A percentile compares a stretch with the other conserved stretches of the same genome.
Conservation (phyloP, 2,888 invertebrate species). For the Herminia tarsipennalis region DNA sequence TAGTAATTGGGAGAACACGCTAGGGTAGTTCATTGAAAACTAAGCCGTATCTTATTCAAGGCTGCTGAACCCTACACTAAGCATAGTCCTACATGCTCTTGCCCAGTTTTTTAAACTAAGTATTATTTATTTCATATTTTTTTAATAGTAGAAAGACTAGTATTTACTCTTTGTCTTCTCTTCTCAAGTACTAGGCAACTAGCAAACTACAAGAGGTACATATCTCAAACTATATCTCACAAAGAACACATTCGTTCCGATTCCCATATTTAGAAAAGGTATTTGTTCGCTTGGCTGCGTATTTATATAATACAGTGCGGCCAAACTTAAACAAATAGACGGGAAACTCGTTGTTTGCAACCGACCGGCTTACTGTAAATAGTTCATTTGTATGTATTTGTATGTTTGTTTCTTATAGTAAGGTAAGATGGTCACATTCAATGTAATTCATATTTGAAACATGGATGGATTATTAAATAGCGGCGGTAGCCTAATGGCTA, state of each 20-base stretch:
- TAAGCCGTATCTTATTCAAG: no score
- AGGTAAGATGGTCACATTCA: not conserved
- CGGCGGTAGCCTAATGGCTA: no score
- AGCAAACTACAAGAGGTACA: not conserved
- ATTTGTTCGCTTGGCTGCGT: slow-evolving; percentile 42
- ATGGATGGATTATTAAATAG: no score
- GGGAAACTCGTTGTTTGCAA: slow-evolving; percentile 40
- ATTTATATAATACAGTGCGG: slow-evolving; percentile 46
- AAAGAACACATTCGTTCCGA: no score
- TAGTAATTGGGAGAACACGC: no score
- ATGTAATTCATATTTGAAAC: no score
- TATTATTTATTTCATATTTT: no score
- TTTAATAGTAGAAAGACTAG: not conserved
- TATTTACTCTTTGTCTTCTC: not conserved
- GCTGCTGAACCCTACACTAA: no score
- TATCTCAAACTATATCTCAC: not conserved
- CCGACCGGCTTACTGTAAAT: slow-evolving; percentile 33
- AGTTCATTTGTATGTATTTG: slow-evolving; percentile 10
- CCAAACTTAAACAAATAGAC: slow-evolving; percentile 42
- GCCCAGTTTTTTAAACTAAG: no score
- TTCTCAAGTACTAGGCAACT: not conserved
- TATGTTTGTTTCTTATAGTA: not conserved
- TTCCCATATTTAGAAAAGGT: slow-evolving; percentile 20
- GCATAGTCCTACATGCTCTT: no score
- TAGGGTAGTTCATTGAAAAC: no score